phyloP scores from a whole-genome alignment of 2,113 vertebrate species.

The Ammodramus savannarum region DNA sequence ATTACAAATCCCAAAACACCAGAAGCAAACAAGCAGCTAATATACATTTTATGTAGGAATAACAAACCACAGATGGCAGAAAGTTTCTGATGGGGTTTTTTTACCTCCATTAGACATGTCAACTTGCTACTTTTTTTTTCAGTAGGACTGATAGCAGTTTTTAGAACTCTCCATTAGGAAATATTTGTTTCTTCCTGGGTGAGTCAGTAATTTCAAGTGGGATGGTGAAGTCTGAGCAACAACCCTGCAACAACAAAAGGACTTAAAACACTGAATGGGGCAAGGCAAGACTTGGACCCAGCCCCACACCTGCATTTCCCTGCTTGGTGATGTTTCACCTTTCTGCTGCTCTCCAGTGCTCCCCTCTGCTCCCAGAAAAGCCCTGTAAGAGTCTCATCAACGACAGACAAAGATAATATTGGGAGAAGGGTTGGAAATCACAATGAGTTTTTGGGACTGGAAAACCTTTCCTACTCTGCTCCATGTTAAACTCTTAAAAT shows the following conservation, averaged over 20 bases:
- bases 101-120: neutral
- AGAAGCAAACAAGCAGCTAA: neutral
- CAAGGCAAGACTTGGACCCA: neutral
- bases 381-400: neutral
- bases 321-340: neutral
- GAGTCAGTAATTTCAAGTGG: conserved; percentile 4
- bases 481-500: neutral
- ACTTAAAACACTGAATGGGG: neutral
- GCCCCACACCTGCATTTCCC: neutral
- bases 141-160: neutral
- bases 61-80: neutral
- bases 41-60: neutral
- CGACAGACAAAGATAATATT: neutral
- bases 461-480: neutral
- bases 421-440: neutral
- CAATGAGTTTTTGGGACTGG: neutral
- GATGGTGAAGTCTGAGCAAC: neutral
- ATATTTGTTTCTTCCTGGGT: neutral
- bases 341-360: neutral
- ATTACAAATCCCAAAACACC: neutral
- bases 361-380: neutral
- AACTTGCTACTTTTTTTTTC: neutral
- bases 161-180: neutral
- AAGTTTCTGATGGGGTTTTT: neutral
- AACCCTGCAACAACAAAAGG: neutral